Base-by-base conservation (phyloP, 2,888 invertebrate genomes). In the Geophilus truncorum region DNA sequence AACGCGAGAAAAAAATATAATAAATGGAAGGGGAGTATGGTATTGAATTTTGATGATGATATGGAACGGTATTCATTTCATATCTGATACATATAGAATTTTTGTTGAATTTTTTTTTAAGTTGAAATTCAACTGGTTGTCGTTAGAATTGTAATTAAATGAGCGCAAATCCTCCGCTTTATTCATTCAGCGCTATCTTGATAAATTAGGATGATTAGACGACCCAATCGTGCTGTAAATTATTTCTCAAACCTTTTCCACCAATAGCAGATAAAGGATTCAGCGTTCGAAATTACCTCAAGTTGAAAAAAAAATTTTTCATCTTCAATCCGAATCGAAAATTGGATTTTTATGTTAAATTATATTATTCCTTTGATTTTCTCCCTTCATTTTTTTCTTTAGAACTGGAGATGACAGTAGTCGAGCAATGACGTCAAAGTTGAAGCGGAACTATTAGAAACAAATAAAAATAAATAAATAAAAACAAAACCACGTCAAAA, bases 141-240 rank as follows among this genome's bases (percentile, higher is more conserved):
- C 15, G 28, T 70, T 21, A 70, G 25, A 70, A 70, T 15, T 10
- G 70, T 70, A 51, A 51, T 51, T 51, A 51, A 51, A 51, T 21
- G 18, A 51, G 51, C 51, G 51, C n/a, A 18, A 51, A 51, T n/a
- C 51, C 51, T 7, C 18, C 18, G 51, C 51, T 18, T 51, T 51
- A 51, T 51, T n/a, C 51, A 51, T 51, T 51, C 51, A 7, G 25
- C 12, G 70, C 28, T 70, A 28, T 7, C 70, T 70, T 28, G 25
- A 70, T 70, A 70, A 70, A 70, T 70, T 28, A 70, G 70, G n/a
- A 70, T n/a, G 70, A 70, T 70, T 70, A 70, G 10, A 15, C 28
- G 12, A 70, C 25, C 25, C 70, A 21, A 18, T 51, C 51, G 6
- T 32, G 18, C 21, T 25, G 28, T 70, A 70, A 70, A 70, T 70